Percentiles rank a stretch among this genome's conserved stretches.
These are phyloP conservation scores for Dicranocentrus wangi DNA, from an alignment of 2,888 invertebrate genomes.

Conservation along the genomic window DNA sequence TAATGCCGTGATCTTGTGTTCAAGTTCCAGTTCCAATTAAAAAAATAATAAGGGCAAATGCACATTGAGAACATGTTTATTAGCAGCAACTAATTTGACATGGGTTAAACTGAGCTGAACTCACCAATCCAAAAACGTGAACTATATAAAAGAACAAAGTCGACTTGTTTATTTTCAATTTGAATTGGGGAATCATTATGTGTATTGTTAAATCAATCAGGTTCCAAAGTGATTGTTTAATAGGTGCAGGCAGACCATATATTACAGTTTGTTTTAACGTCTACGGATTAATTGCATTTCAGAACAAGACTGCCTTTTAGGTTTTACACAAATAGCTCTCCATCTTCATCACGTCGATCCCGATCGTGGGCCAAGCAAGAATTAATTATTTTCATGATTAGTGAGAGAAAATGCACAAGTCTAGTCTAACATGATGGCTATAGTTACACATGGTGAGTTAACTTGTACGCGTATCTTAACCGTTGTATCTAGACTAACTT, in stretches of 20 bases:
- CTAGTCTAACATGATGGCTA: no score
- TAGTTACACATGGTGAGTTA: no score
- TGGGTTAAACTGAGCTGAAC: no score
- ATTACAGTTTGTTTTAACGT: not conserved
- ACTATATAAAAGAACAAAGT: constrained; percentile 12
- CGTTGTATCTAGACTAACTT: no score
- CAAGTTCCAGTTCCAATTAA: not conserved
- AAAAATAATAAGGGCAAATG: not conserved
- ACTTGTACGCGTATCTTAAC: no score
- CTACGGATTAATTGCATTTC: not conserved
- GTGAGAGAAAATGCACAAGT: no score
- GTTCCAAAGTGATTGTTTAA: not conserved
- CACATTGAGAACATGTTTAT: not conserved
- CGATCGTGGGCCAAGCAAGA: no score
- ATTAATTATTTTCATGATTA: no score
- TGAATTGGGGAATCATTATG: no score
- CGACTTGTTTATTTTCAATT: not conserved
- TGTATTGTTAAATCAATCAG: no score
- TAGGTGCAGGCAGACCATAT: not conserved
- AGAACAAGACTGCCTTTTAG: not conserved
- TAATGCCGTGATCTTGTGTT: not conserved
- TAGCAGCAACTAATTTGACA: not conserved
- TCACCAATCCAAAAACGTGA: constrained; percentile 12
- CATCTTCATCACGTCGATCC: not conserved
- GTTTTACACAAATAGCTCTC: not conserved